Evolutionary conservation across 2,888 invertebrate genomes (phyloP), one percentile per base, ranked within the genome.

Genomic region (Ecdyonurus torrentis): DNA sequence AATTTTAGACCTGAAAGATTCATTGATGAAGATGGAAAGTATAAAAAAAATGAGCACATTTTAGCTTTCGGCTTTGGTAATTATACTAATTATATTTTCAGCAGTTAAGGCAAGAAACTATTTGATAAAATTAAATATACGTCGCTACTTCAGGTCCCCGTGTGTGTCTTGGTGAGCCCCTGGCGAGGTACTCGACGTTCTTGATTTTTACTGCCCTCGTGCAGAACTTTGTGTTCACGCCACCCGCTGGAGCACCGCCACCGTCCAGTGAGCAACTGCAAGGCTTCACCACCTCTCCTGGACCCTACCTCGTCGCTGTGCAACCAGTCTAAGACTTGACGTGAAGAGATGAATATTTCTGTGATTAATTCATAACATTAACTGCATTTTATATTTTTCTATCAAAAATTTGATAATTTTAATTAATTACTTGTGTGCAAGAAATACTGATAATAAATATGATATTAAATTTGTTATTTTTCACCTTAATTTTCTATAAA

Each of bases 181-280:
- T 67, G 24, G 67, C 68, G 1, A 25, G 66, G 22, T 65, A 67
- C 61, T 66, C 67, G 18, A 61, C 66, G 5, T 66, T 66, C 60
- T 25, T 65, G 10, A 64, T 66, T 60, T 58, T 65, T 2, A 63
- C 64, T 25, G 63, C 64, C 23, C 53, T 66, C 20, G 18, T 66
- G 20, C 55, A 55, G 22, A 7, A 20, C 5, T 55, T 55, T 20
- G 5, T 10, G 22, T n/a, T 55, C 19, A 5, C 5, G 5, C 5
- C 7, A 10, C 55, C 55, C 5, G 3, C 55, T 7, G 5, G 5
- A 10, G 55, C 7, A 20, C 55, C 55, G 55, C n/a, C n/a, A 55
- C 55, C 55, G 22, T 55, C 55, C n/a, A 22, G n/a, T n/a, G 22
- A 10, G n/a, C n/a, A n/a, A 20, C n/a, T 55, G 55, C n/a, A 55